Evolutionary conservation across 2,113 vertebrate species (phyloP).

Genomic region (Caranx melampygus): DNA sequence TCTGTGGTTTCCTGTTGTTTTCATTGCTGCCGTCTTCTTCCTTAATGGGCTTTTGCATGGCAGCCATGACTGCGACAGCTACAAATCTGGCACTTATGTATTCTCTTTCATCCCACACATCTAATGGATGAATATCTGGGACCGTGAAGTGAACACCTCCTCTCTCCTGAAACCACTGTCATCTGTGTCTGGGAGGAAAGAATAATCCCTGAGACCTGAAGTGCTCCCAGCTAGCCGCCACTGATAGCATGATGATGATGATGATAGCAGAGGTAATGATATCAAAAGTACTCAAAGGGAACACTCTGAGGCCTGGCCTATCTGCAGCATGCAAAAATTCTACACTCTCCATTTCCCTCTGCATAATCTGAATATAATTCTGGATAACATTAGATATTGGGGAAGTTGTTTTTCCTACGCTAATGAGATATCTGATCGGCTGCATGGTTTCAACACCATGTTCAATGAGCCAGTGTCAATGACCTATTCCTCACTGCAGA

Average conservation of each 20-base stretch:
- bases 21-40: conserved; percentile 50
- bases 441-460: conserved; percentile 38
- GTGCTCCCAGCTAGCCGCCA: conserved; percentile 27
- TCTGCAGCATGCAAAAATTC: conserved; percentile 7
- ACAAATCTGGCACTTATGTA: conserved; percentile 62
- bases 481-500: conserved; percentile 32
- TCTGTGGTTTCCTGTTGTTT: conserved; percentile 54
- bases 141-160: conserved; percentile 35
- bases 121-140: conserved; percentile 63
- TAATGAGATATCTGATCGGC: conserved; percentile 49
- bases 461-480: conserved; percentile 65
- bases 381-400: conserved; percentile 25
- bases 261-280: conserved; percentile 26
- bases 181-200: conserved; percentile 45
- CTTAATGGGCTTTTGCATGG: conserved; percentile 65
- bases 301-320: conserved; percentile 12
- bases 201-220: conserved; percentile 46
- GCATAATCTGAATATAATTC: conserved; percentile 28
- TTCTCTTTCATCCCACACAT: conserved; percentile 64
- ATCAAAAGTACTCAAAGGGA: neutral
- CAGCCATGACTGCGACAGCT: conserved; percentile 56
- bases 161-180: conserved; percentile 37
- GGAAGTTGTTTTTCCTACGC: conserved; percentile 37
- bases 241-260: conserved; percentile 6
- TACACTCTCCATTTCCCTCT: conserved; percentile 11